Percentiles rank a stretch among this genome's conserved stretches.
Evolutionary conservation across 2,888 invertebrate genomes (phyloP).

Genomic region (Trilocha varians): DNA sequence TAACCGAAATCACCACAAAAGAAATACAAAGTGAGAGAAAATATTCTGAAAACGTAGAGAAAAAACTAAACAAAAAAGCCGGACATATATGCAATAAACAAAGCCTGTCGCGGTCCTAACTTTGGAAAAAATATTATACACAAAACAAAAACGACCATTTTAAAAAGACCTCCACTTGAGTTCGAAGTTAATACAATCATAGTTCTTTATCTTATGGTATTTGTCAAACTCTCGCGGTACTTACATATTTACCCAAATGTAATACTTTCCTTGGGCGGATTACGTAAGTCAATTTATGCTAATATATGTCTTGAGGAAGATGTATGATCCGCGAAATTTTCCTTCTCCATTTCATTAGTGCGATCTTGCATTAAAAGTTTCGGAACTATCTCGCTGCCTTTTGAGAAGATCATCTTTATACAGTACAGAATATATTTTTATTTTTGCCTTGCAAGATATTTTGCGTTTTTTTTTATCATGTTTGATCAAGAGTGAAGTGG

Average conservation of each 20-base stretch:
- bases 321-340: constrained; percentile 25
- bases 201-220: no score
- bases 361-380: neutral
- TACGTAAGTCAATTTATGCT: constrained; percentile 39
- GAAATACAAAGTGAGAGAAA: constrained; percentile 11
- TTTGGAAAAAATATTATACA: constrained; percentile 26
- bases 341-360: constrained; percentile 15
- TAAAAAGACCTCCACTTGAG: constrained; percentile 7
- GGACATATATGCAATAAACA: constrained; percentile 24
- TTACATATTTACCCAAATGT: constrained; percentile 36
- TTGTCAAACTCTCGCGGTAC: neutral
- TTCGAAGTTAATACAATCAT: neutral
- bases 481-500: no score
- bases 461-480: no score
- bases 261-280: constrained; percentile 30
- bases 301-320: constrained; percentile 29
- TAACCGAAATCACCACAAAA: constrained; percentile 5
- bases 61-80: constrained; percentile 14
- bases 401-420: no score
- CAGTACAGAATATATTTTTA: no score
- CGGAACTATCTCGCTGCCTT: neutral
- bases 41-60: constrained; percentile 12
- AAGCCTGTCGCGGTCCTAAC: constrained; percentile 18
- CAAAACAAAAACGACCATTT: constrained; percentile 13
- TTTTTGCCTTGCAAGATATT: no score